Evolutionary conservation across 2,888 invertebrate genomes (phyloP), one percentile per base, ranked within the genome.

Genomic region (Mactromeris polynyma): DNA sequence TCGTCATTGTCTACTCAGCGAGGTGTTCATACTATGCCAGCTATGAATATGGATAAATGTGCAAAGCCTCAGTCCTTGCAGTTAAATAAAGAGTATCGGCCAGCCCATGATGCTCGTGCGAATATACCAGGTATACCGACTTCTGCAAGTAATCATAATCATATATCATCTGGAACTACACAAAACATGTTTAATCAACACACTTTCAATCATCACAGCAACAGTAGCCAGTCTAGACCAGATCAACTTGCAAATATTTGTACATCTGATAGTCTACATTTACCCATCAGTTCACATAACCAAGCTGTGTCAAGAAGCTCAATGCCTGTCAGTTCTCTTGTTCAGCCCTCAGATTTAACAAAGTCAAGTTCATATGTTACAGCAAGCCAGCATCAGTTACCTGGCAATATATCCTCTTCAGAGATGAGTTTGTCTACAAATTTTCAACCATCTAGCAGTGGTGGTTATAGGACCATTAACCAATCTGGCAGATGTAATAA

Each of bases 1-100:
- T 86, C 86, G 7, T 87, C 86, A 33, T 36, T 33, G 19, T 73
- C 73, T 33, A 14, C 36, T 33, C 73, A 73, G 19, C 36, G 2
- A 14, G 73, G 73, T 73, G 73, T 33, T 73, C 73, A 36, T 26
- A 36, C 73, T 19, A 0, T 73, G 19, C 17, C 73, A 33, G 33
- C 73, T 9, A 73, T 33, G 7, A 9, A 11, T 19, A 33, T 73
- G 73, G 73, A 36, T 33, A 73, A 33, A 19, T 2, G 36, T 36
- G n/a, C 36, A 3, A 73, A 36, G 36, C 73, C 73, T 73, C 73
- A 33, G 36, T 33, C 33, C 26, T n/a, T 58, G 21, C 58, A n/a
- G 26, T 58, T 26, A 26, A 58, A 58, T 36, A 4, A 33, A 26
- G 33, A 36, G 17, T 19, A 73, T 33, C 9, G 19, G 17, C 36